These are phyloP conservation scores for Rhinichthys osculus DNA, from an alignment of 2,797 vertebrate species.

Conservation along the genomic window DNA sequence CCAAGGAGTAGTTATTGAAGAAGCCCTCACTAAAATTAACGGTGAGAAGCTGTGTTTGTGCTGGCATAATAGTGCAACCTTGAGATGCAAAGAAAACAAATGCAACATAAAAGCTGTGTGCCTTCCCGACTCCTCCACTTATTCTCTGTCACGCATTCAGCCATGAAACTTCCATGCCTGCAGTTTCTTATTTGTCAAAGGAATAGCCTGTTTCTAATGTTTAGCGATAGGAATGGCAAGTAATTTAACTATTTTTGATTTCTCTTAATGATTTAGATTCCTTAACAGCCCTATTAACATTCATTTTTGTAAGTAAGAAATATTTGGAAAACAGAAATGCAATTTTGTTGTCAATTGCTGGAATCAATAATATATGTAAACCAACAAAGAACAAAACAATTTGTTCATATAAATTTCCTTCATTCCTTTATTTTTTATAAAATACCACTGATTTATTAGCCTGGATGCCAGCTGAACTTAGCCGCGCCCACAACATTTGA, in stretches of 20 bases:
- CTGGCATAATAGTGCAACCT: slow-evolving; percentile 43
- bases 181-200: not conserved
- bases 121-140: slow-evolving; percentile 5
- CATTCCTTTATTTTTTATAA: not conserved
- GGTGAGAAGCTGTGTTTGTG: slow-evolving; percentile 29
- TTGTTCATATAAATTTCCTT: not conserved
- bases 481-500: no score
- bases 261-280: not conserved
- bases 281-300: not conserved
- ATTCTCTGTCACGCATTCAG: not conserved
- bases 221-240: not conserved
- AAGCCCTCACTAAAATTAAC: slow-evolving; percentile 24
- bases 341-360: not conserved
- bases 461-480: no score
- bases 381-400: not conserved
- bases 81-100: slow-evolving; percentile 30
- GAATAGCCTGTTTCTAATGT: not conserved
- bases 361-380: not conserved
- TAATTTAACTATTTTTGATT: not conserved
- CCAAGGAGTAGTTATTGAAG: slow-evolving; percentile 36
- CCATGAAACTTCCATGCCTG: not conserved
- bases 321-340: not conserved
- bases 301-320: not conserved
- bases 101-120: slow-evolving; percentile 11
- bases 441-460: not conserved